Conservation (phyloP, 1,140 invertebrate species). For the Heliconius melpomene region DNA sequence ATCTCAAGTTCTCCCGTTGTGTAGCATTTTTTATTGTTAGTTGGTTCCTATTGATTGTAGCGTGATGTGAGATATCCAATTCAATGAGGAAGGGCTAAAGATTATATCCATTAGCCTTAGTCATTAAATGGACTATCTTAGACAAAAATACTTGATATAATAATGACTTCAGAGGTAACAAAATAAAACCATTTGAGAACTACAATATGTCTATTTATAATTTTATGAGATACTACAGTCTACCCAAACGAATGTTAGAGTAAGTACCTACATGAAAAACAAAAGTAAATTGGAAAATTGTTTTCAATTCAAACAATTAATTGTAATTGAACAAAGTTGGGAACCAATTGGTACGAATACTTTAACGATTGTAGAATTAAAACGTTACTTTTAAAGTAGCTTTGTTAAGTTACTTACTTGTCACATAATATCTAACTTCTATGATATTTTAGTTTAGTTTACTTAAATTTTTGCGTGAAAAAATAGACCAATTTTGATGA, state of each 20-base stretch:
- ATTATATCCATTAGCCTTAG: too few species aligned
- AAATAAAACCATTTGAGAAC: not conserved
- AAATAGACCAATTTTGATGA: too few species aligned
- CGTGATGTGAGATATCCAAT: too few species aligned
- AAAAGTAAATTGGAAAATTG: slow-evolving; percentile 62
- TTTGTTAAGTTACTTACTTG: slow-evolving; percentile 14
- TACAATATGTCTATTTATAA: too few species aligned
- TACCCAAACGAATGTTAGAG: not conserved
- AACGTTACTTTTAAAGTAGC: slow-evolving; percentile 8
- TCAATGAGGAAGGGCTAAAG: too few species aligned
- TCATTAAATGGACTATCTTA: too few species aligned
- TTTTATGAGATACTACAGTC: not conserved
- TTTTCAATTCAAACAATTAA: slow-evolving; percentile 63
- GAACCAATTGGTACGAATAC: slow-evolving; percentile 44
- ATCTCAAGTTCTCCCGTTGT: too few species aligned
- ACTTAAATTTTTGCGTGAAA: too few species aligned
- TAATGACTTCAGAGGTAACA: not conserved
- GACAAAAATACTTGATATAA: too few species aligned
- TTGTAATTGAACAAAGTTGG: slow-evolving; percentile 46
- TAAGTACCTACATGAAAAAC: slow-evolving; percentile 37
- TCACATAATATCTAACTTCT: not conserved
- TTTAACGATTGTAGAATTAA: slow-evolving; percentile 24
- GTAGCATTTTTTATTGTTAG: too few species aligned
- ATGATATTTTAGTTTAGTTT: not conserved
- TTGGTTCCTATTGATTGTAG: too few species aligned